phyloP scores from a whole-genome alignment of 2,113 vertebrate species.

The Heterochromis multidens region DNA sequence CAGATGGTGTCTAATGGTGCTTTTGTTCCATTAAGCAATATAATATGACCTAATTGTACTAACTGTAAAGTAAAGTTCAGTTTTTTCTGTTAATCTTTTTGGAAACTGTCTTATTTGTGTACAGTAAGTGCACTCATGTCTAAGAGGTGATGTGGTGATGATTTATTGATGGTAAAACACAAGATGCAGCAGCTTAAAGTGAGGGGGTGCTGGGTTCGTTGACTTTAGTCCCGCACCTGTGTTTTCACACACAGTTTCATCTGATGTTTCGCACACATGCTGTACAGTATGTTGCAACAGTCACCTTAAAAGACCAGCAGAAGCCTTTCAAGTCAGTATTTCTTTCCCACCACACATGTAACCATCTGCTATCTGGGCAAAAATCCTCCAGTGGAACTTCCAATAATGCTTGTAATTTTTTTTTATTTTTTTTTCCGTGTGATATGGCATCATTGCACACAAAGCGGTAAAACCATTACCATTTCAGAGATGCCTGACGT shows the following conservation, averaged over 20 bases:
- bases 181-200: not conserved
- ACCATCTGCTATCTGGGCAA: slow-evolving; percentile 21
- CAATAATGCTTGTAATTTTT: not conserved
- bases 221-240: slow-evolving; percentile 60
- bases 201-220: slow-evolving; percentile 38
- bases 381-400: slow-evolving; percentile 51
- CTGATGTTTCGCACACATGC: slow-evolving; percentile 20
- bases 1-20: not conserved
- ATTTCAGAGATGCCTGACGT: not conserved
- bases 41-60: not conserved
- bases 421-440: slow-evolving; percentile 1
- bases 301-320: slow-evolving; percentile 54
- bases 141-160: not conserved
- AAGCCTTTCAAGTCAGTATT: slow-evolving; percentile 14
- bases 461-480: not conserved
- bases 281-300: slow-evolving; percentile 60
- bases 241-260: slow-evolving; percentile 35
- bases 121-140: not conserved
- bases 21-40: not conserved
- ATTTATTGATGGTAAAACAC: slow-evolving; percentile 41
- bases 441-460: not conserved
- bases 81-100: not conserved
- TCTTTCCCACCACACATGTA: slow-evolving; percentile 6
- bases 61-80: not conserved
- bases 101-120: slow-evolving; percentile 7